Evolutionary conservation across 2,888 invertebrate genomes (phyloP), one percentile per base, ranked within the genome.

Genomic region (Catocala sponsa): DNA sequence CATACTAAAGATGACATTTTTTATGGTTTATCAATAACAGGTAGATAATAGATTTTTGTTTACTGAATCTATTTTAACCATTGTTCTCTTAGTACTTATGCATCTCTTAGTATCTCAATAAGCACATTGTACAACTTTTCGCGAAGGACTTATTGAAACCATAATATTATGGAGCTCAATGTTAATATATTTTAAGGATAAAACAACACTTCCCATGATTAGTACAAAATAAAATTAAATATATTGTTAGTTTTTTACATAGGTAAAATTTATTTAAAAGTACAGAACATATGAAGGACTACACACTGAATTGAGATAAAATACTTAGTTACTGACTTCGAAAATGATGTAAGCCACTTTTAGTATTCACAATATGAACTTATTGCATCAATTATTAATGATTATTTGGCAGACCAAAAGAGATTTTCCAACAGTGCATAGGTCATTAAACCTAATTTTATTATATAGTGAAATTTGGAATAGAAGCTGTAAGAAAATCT

Each of bases 181-280:
- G 94, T 94, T 94, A 95, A 94, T 95, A 95, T 95, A 95, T 94
- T 94, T 93, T 92, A 93, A 94, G 92, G 94, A 92, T 92, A 94
- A 94, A 95, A 95, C 94, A 95, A 94, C 94, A 94, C 94, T 92
- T 95, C 91, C 94, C 94, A 90, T 92, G 91, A 94, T 95, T 95
- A 95, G 94, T 95, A 95, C 89, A 94, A 95, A 95, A 94, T 92
- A 93, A 95, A 94, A 94, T 91, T 94, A 93, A 94, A 93, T 94
- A 90, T 94, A 94, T 88, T 93, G 94, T 95, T 95, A 95, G 94
- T 95, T 94, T 93, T 91, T 92, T 92, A 94, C 91, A 94, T 91
- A 94, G 92, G 84, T 90, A 93, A 92, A 92, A 89, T 93, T 93
- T 93, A 91, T 91, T 94, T 92, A 92, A 94, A 94, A 94, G 91